A percentile compares a stretch with the other conserved stretches of the same genome.
phyloP scores from a whole-genome alignment of 2,888 invertebrate genomes.

The Rotaria sp. region DNA sequence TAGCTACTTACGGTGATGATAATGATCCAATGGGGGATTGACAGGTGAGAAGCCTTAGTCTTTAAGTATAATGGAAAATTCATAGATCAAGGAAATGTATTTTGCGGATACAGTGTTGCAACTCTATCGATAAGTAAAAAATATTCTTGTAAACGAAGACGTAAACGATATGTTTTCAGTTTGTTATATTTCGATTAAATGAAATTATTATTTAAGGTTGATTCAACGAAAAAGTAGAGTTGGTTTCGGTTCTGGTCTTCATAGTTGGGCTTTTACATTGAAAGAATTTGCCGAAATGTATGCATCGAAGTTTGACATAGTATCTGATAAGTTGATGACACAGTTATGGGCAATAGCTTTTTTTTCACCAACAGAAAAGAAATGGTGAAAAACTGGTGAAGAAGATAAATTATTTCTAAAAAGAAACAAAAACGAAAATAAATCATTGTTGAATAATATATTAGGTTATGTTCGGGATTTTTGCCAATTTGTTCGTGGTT shows the following conservation, averaged over 20 bases:
- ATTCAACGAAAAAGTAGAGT: conserved; percentile 96
- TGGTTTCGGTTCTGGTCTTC: conserved; percentile 97
- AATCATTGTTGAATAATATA: no score
- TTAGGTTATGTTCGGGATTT: no score
- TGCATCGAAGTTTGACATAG: conserved; percentile 86
- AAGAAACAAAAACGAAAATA: no score
- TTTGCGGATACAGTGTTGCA: no score
- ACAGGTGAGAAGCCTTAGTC: no score
- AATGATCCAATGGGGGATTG: conserved; percentile 98
- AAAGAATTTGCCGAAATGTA: conserved; percentile 99
- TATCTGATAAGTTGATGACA: conserved; percentile 91
- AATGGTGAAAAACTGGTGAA: conserved; percentile 73
- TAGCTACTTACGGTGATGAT: conserved; percentile 87
- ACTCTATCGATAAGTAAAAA: no score
- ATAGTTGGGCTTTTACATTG: conserved; percentile 99
- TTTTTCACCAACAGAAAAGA: conserved; percentile 92
- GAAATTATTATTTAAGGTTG: conserved; percentile 58
- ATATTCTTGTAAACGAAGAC: no score
- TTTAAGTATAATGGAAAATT: no score
- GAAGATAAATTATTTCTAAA: neutral
- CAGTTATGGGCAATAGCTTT: conserved; percentile 90
- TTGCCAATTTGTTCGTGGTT: conserved; percentile 77
- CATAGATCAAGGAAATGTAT: no score
- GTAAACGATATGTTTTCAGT: no score
- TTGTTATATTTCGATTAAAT: no score